Evolutionary conservation across 2,113 vertebrate genomes (phyloP), one percentile per base, ranked within the genome.

Genomic region (Hirundichthys speculiger): DNA sequence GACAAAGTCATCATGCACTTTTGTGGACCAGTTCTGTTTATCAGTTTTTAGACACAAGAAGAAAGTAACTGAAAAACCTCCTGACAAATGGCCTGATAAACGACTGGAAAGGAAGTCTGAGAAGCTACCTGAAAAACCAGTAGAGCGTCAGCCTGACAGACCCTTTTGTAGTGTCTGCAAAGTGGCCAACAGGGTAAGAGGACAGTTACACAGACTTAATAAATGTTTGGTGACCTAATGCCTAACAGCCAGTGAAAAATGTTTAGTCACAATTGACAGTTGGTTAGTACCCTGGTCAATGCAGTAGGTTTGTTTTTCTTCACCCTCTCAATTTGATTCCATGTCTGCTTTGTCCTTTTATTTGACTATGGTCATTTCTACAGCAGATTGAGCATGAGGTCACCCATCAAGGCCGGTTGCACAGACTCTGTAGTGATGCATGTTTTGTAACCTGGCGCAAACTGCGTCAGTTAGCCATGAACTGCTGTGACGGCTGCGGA

Each of bases 401-500:
- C 77, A 98, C 94, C 82, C 96, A 98, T 84, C 95, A 97, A 84
- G 96, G 96, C 2, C 91, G 94, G 2, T 91, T 98, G 4, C 95
- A 98, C 90, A 96, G 94, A 84, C 94, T 99, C 52, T 99, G 97
- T 84, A 98, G 96, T 0, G 94, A 99, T 5, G 89, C 93, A 48
- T 99, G 97, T 43, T 99, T 99, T 84, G 92, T 94, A 27, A 94
- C 94, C 15, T 99, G 96, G 90, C 95, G 97, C 12, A 96, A 94
- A 0, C 93, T 94, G n/a, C 95, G 96, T 68, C 94, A 98, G 77
- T 71, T 99, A 57, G 96, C 95, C 55, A 96, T 98, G 96, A 99
- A 98, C 92, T 96, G 96, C 88, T 99, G 97, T 57, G 96, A 99
- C 83, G 95, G 94, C 48, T 99, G 97, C 4, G 96, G 97, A 0